phyloP scores from a whole-genome alignment of 2,888 invertebrate genomes.

The Ganaspis brasiliensis region DNA sequence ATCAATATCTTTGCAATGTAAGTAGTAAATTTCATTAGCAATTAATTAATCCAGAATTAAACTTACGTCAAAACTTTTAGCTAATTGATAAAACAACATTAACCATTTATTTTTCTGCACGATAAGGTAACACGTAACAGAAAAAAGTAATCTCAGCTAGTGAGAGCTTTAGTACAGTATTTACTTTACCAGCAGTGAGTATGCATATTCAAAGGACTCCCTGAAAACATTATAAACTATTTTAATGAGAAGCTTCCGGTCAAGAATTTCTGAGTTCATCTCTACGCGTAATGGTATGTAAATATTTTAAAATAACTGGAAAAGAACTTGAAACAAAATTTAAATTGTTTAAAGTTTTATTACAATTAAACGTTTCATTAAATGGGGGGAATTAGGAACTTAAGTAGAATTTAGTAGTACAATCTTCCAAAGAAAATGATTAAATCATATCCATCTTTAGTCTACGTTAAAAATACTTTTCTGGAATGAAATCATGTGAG shows the following conservation, averaged over 20 bases:
- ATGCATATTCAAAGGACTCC: slow-evolving; percentile 7
- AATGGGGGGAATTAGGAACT: no score
- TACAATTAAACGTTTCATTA: no score
- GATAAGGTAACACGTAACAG: neutral
- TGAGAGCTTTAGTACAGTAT: neutral
- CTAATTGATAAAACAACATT: no score
- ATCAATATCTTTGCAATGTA: neutral
- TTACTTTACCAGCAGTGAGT: neutral
- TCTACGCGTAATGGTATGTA: slow-evolving; percentile 15
- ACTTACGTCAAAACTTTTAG: neutral
- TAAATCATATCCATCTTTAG: no score
- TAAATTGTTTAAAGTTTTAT: no score
- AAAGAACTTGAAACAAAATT: neutral
- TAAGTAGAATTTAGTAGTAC: no score
- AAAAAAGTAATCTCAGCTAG: slow-evolving; percentile 7
- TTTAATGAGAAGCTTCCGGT: slow-evolving; percentile 13
- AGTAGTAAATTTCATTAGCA: neutral
- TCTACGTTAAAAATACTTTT: neutral
- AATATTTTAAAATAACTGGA: neutral
- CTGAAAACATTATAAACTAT: slow-evolving; percentile 9
- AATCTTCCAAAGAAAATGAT: no score
- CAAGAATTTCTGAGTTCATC: neutral
- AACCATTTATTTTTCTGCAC: neutral
- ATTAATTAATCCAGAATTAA: neutral
- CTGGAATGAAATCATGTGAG: neutral